Base-by-base conservation (phyloP, 2,888 invertebrate species). In the Andrena chrysosceles region DNA sequence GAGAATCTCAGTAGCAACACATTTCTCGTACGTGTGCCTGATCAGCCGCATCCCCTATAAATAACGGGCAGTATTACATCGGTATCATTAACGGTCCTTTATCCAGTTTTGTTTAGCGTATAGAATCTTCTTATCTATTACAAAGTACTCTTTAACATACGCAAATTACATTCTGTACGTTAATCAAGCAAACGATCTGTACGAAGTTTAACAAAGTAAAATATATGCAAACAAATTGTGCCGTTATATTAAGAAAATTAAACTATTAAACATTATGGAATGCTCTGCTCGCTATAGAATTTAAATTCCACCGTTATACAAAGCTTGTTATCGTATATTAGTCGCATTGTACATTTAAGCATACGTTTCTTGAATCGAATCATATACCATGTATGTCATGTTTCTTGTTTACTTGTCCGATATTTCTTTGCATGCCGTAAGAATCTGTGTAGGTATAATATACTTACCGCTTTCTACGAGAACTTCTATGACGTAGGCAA, bases 401-500 rank as follows among this genome's bases (percentile, higher is more conserved):
- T 77, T 76, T 81, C 78, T 77, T 81, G 78, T 68, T 72, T 81
- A 81, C 81, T 81, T 77, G 81, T 77, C 76, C 72, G 67, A 73
- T 73, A 26, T 33, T 77, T 82, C 76, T 72, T 81, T 69, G 69
- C 69, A 82, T 66, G 77, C 79, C 77, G 67, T 73, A 69, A 35
- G 70, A 56, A 23, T 56, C 10, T 49, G 31, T 13, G 52, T 31
- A 64, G 48, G 62, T 63, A 16, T 29, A 62, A 69, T 72, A 80
- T 56, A 64, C 89, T 85, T 85, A 91, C 89, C 91, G 91, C 77
- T 95, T 93, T 77, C 94, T 92, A 77, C 95, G 94, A 80, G 95
- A 94, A 85, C 95, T 93, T 86, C 95, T 95, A 91, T 97, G 96
- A 84, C 97, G 95, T 77, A 96, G 96, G 94, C 99, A 98, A 93